Evolutionary conservation across 2,113 vertebrate genomes (phyloP).

Genomic region (Antigone vipio): DNA sequence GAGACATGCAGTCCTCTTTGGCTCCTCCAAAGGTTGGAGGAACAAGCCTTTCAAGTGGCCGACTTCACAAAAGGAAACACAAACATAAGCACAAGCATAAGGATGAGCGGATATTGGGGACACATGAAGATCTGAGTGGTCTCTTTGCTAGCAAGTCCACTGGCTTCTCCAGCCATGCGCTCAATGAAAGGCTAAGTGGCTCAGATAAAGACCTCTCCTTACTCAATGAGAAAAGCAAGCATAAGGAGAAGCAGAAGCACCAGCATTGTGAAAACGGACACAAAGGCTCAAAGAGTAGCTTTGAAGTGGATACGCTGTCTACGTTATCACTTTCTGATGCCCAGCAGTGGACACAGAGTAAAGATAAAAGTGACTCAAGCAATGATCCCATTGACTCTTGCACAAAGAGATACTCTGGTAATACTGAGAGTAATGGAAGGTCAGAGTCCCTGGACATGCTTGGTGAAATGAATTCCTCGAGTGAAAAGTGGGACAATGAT

Average conservation of each 20-base stretch:
- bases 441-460: conserved; percentile 83
- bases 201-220: conserved; percentile 83
- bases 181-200: conserved; percentile 81
- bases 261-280: conserved; percentile 79
- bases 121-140: conserved; percentile 89
- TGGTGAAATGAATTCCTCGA: conserved; percentile 78
- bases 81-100: conserved; percentile 99
- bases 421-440: conserved; percentile 67
- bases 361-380: conserved; percentile 84
- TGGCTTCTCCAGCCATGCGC: conserved; percentile 80
- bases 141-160: conserved; percentile 90
- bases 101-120: conserved; percentile 87
- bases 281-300: conserved; percentile 83
- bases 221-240: conserved; percentile 80
- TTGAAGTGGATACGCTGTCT: conserved; percentile 90
- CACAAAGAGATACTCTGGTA: conserved; percentile 82
- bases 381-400: conserved; percentile 86
- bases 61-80: conserved; percentile 97
- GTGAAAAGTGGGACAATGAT: conserved; percentile 82
- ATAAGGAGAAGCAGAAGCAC: conserved; percentile 87
- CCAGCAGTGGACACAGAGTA: conserved; percentile 86
- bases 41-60: conserved; percentile 81
- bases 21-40: conserved; percentile 78
- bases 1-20: conserved; percentile 81
- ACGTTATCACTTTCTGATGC: conserved; percentile 86